Conservation (phyloP, 2,113 vertebrate species). For the Poecilia latipinna region DNA sequence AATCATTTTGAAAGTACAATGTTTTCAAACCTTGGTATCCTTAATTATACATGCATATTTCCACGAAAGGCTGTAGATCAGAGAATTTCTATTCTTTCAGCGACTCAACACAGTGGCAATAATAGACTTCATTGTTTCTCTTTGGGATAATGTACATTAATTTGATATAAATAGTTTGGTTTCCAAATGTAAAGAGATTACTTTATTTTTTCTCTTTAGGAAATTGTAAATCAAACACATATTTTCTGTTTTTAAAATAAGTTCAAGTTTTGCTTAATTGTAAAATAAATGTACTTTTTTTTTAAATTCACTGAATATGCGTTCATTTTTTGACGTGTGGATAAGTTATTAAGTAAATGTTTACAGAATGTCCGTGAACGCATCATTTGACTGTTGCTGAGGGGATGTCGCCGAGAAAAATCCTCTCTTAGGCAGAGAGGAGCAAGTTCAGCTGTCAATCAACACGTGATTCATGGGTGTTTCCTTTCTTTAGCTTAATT, state of each 20-base stretch:
- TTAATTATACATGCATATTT: not conserved
- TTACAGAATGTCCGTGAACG: conserved; percentile 54
- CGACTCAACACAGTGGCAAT: not conserved
- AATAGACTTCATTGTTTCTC: no score
- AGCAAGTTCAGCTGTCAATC: conserved; percentile 51
- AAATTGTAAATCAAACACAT: not conserved
- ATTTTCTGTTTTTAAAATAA: not conserved
- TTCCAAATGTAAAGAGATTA: not conserved
- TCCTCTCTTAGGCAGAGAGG: conserved; percentile 28
- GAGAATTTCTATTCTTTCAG: not conserved
- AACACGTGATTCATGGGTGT: conserved; percentile 8
- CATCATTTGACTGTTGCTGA: conserved; percentile 79
- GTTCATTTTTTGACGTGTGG: not conserved
- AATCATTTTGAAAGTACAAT: not conserved
- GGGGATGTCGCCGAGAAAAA: conserved; percentile 70
- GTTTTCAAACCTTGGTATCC: no score
- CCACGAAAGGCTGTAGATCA: not conserved
- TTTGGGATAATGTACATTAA: no score
- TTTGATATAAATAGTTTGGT: not conserved
- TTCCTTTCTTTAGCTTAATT: conserved; percentile 34
- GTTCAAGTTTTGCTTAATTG: not conserved
- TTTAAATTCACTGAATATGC: not conserved
- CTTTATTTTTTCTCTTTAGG: no score
- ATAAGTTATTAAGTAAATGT: not conserved
- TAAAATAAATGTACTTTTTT: not conserved